Conservation (phyloP, 2,797 vertebrate species). For the Melanotaenia parkinsoni region DNA sequence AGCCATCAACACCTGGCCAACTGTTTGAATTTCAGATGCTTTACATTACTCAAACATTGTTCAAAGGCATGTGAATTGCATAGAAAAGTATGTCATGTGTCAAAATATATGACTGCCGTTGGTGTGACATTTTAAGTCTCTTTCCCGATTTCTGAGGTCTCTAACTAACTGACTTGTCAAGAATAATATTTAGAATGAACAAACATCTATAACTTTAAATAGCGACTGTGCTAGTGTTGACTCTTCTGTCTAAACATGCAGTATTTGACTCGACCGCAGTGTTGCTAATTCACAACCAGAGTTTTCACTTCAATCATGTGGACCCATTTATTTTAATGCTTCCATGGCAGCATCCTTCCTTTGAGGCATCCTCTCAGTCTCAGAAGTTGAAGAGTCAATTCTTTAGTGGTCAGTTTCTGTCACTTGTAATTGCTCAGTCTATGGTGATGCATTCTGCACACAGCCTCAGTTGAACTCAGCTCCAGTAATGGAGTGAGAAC, state of each 20-base stretch:
- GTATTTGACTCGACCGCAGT: slow-evolving; percentile 34
- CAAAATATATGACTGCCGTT: slow-evolving; percentile 2
- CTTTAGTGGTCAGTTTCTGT: slow-evolving; percentile 64
- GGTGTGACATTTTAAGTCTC: slow-evolving; percentile 13
- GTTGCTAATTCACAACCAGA: slow-evolving; percentile 42
- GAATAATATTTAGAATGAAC: slow-evolving; percentile 40
- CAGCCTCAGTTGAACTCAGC: slow-evolving; percentile 60
- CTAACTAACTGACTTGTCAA: slow-evolving; percentile 34
- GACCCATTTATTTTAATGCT: slow-evolving; percentile 53
- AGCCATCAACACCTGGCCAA: not conserved
- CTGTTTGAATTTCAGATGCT: slow-evolving; percentile 6
- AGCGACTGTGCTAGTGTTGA: slow-evolving; percentile 39
- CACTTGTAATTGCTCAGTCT: slow-evolving; percentile 53
- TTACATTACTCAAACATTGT: not conserved
- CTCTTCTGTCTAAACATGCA: slow-evolving; percentile 40
- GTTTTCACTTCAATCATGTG: slow-evolving; percentile 48
- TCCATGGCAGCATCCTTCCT: slow-evolving; percentile 47
- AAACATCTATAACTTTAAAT: slow-evolving; percentile 18
- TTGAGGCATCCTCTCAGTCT: slow-evolving; percentile 52
- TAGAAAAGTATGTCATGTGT: slow-evolving; percentile 3
- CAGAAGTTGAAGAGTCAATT: slow-evolving; percentile 58
- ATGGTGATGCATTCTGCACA: slow-evolving; percentile 55
- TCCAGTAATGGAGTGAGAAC: slow-evolving; percentile 45
- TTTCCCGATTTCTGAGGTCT: slow-evolving; percentile 8
- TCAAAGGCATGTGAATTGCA: slow-evolving; percentile 3